Percentiles rank a stretch among this genome's conserved stretches.
Evolutionary conservation across 2,113 vertebrate species (phyloP).

Genomic region (Sander lucioperca): DNA sequence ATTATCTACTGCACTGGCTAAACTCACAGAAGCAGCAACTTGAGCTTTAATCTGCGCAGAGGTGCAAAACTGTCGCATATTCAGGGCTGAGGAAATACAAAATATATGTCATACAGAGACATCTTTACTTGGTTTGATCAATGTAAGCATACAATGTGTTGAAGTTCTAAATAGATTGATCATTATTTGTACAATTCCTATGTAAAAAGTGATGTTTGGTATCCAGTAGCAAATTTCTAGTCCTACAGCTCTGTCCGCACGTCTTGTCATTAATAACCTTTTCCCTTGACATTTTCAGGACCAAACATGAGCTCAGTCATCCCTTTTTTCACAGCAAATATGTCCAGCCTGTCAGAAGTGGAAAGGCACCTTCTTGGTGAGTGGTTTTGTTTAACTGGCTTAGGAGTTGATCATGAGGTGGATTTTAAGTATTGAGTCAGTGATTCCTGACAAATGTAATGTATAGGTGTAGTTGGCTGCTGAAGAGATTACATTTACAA

Average conservation of each 20-base stretch:
- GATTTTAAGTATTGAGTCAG: background rate
- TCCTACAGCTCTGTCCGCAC: background rate
- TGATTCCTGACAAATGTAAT: background rate
- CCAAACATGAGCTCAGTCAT: conserved; percentile 76
- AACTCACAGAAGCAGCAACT: background rate
- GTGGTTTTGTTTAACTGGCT: conserved; percentile 48
- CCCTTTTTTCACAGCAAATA: conserved; percentile 78
- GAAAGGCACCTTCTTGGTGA: conserved; percentile 83
- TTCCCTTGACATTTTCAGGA: conserved; percentile 76
- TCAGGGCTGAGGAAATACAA: background rate
- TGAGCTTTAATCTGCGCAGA: background rate
- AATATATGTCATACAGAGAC: background rate
- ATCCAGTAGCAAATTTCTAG: conserved; percentile 5
- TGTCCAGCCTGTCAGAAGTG: conserved; percentile 75
- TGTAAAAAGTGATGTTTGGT: background rate
- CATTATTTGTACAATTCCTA: background rate
- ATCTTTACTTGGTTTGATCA: background rate
- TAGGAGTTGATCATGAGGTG: background rate
- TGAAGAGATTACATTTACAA: background rate
- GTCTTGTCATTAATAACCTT: conserved; percentile 54
- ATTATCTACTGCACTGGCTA: background rate
- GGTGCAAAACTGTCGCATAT: background rate
- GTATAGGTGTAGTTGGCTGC: background rate
- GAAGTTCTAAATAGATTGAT: background rate
- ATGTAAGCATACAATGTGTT: background rate